Base-by-base conservation (phyloP, 2,113 vertebrate genomes). In the Ptyas mucosa region DNA sequence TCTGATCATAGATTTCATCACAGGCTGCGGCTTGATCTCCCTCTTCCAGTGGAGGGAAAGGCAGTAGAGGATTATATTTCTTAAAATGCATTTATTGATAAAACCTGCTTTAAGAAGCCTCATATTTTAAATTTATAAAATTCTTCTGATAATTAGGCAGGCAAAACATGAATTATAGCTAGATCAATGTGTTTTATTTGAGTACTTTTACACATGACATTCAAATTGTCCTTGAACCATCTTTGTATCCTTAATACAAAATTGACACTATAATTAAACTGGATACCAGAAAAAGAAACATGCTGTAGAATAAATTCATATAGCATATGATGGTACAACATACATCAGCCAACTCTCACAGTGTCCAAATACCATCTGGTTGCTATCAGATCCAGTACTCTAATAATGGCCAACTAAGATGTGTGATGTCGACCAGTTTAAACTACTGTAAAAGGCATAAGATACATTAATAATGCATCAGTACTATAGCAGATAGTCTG, bases 1-100 rank as follows among this genome's bases (percentile, higher is more conserved):
- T 94, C 90, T 54, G 90, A 58, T 90, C 93, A 53, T 12, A 57
- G 89, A 81, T 91, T 87, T 95, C 92, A 90, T 89, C 64, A 64
- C 92, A 94, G 89, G 2, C 34, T 9, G 11, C n/a, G 0, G 3
- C 0, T 7, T 34, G 91, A 23, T 0, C 58, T 53, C 89, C 90
- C 46, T 94, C 87, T 49, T 91, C 93, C 3, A 0, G 23, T n/a
- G n/a, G n/a, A n/a, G 34, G 53, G 39, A 81, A 5, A 8, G 23
- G 15, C 20, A 39, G 21, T 10, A 90, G 21, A n/a, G 1, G 9
- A 54, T 52, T 24, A 1, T 75, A 81, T 51, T 34, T 64, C n/a
- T 52, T 49, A 5, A 88, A n/a, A 54, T 21, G 29, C 1, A 7
- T 39, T n/a, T 29, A 34, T 51, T 29, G 39, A 23, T 21, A 69